Conservation (phyloP, 1,140 invertebrate genomes). For the Zaprionus nigranus region DNA sequence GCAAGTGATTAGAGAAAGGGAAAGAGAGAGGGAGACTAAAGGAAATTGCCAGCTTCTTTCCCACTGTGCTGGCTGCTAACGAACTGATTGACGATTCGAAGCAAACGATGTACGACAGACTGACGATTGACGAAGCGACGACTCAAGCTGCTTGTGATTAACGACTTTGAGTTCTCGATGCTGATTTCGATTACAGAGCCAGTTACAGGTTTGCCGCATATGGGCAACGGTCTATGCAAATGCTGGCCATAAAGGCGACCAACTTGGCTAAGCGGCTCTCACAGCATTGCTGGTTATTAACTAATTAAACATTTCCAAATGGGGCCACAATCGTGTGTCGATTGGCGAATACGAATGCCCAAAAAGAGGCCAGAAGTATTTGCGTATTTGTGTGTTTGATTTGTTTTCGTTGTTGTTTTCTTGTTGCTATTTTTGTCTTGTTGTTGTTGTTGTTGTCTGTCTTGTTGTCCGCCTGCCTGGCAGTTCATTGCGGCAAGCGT, state of each 20-base stretch:
- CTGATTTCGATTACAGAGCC: conserved; percentile 28
- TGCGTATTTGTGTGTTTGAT: conserved; percentile 15
- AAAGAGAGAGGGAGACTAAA: conserved; percentile 24
- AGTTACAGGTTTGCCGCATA: conserved; percentile 39
- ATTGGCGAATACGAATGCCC: conserved; percentile 3
- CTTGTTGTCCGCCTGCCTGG: neutral
- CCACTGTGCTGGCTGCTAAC: conserved; percentile 8
- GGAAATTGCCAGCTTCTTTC: conserved; percentile 34
- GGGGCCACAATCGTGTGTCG: conserved; percentile 12
- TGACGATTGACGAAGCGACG: conserved; percentile 13
- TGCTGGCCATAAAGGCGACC: conserved; percentile 32
- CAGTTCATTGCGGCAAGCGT: neutral
- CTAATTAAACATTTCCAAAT: conserved; percentile 53
- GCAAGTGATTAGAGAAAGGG: conserved; percentile 43
- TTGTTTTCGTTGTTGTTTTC: neutral
- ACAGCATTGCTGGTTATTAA: conserved; percentile 31
- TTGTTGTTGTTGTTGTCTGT: neutral
- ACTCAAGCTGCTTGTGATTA: conserved; percentile 27
- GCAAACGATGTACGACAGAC: conserved; percentile 9
- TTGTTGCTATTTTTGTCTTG: neutral
- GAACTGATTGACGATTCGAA: conserved; percentile 28
- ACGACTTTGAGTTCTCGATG: conserved; percentile 19
- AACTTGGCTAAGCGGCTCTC: conserved; percentile 32
- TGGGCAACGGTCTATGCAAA: conserved; percentile 37
- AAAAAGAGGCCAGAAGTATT: conserved; percentile 35